Conservation (phyloP, 2,113 vertebrate genomes). For the Smithornis capensis region DNA sequence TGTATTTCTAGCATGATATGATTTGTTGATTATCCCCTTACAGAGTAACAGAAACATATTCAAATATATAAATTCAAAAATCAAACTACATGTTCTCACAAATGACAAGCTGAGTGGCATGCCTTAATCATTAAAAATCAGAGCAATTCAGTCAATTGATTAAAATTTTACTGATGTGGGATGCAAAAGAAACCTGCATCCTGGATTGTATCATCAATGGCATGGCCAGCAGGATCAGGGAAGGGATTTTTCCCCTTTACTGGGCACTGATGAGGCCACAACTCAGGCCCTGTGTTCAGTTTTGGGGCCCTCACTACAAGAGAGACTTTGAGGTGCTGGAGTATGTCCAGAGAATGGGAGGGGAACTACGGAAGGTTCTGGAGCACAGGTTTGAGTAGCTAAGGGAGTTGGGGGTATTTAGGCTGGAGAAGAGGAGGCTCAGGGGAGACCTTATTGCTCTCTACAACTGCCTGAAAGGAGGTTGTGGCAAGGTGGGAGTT, state of each 20-base stretch:
- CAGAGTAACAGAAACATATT: not conserved
- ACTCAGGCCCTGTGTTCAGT: not conserved
- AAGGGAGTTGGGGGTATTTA: not conserved
- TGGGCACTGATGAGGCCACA: not conserved
- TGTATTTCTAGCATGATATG: not conserved
- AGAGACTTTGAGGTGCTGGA: rapidly evolving
- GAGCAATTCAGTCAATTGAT: not conserved
- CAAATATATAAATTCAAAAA: not conserved
- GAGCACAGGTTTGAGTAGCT: not conserved
- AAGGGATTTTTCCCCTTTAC: not conserved
- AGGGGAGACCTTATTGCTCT: rapidly evolving
- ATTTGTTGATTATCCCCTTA: not conserved
- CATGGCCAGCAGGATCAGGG: not conserved
- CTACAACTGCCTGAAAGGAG: not conserved
- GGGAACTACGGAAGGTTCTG: not conserved
- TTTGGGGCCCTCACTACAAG: not conserved
- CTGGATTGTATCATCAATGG: not conserved
- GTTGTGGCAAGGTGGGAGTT: not conserved
- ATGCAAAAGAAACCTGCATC: not conserved
- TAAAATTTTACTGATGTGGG: not conserved
- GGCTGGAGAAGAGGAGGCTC: not conserved
- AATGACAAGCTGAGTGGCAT: not conserved
- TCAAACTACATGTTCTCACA: not conserved
- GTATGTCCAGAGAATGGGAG: not conserved
- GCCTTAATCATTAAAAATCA: not conserved